A percentile compares a stretch with the other conserved stretches of the same genome.
phyloP scores from a whole-genome alignment of 2,888 invertebrate species.

The Endotricha flammealis region DNA sequence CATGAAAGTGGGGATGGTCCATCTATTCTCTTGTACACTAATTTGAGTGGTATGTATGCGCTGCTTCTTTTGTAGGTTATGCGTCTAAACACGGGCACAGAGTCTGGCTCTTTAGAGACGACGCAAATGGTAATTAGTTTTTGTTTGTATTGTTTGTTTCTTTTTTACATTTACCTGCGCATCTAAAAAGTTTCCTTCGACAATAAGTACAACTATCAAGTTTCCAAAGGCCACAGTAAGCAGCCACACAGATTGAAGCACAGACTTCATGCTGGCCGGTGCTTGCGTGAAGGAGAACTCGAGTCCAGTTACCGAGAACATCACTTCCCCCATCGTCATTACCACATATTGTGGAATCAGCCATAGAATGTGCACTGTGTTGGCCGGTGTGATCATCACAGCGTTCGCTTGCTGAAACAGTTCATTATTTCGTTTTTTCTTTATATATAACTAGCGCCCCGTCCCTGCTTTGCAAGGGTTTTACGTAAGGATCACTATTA shows the following conservation, averaged over 20 bases:
- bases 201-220: conserved; percentile 92
- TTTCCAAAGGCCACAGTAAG: conserved; percentile 96
- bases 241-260: conserved; percentile 94
- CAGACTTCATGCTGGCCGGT: conserved; percentile 95
- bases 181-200: conserved; percentile 86
- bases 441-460: too few species aligned
- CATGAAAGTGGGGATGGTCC: too few species aligned
- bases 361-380: conserved; percentile 89
- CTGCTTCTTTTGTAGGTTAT: too few species aligned
- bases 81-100: too few species aligned
- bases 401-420: conserved; percentile 44
- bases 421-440: not conserved
- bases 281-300: conserved; percentile 98
- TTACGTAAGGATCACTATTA: too few species aligned
- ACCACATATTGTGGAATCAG: conserved; percentile 95
- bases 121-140: too few species aligned
- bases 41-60: too few species aligned
- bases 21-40: too few species aligned
- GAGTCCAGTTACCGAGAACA: conserved; percentile 97
- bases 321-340: conserved; percentile 95
- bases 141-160: too few species aligned
- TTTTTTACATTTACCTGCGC: too few species aligned
- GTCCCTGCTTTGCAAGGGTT: too few species aligned
- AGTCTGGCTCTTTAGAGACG: too few species aligned
- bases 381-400: conserved; percentile 80